Conservation (phyloP, 2,888 invertebrate species). For the Byasa hedistus region DNA sequence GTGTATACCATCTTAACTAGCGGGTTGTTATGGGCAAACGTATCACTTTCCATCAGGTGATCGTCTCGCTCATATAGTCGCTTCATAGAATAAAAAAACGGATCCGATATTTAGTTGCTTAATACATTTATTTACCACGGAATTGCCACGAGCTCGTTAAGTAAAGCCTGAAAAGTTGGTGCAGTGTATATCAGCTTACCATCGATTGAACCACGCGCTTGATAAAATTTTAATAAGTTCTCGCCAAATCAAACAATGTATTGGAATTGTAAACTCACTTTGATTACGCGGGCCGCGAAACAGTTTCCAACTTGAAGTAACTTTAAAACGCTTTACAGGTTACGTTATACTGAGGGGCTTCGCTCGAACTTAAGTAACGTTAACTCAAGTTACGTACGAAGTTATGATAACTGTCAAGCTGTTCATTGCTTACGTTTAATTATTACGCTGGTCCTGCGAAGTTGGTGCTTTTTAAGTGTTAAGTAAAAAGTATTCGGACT, state of each 20-base stretch:
- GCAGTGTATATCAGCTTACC: no score
- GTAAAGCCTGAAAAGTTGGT: no score
- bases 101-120: no score
- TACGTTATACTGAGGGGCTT: neutral
- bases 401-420: neutral
- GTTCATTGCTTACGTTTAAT: neutral
- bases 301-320: neutral
- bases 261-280: neutral
- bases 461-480: neutral
- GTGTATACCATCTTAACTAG: no score
- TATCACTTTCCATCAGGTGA: no score
- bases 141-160: no score
- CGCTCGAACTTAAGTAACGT: neutral
- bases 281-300: neutral
- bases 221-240: neutral
- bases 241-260: neutral
- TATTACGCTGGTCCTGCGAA: neutral
- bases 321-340: neutral
- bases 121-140: no score
- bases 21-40: no score
- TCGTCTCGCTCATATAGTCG: no score
- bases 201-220: no score
- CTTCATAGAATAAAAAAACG: no score
- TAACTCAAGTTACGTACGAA: neutral
- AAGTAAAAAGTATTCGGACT: no score